These are phyloP conservation scores for Schrankia costaestrigalis DNA, from an alignment of 2,888 invertebrate genomes.

Conservation along the genomic window DNA sequence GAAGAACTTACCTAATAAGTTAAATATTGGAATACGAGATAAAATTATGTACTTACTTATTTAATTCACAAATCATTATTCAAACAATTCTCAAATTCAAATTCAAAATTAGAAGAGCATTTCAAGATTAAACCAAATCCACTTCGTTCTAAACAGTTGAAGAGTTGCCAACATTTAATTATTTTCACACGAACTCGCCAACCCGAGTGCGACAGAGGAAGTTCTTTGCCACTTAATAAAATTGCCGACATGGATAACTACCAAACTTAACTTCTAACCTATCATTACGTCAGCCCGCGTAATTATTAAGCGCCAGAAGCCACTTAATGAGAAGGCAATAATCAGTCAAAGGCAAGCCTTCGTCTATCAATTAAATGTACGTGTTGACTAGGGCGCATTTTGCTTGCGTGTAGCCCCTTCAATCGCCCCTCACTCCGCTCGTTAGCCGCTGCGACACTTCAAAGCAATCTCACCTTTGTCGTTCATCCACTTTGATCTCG, in stretches of 20 bases:
- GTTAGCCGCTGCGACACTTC: conserved; percentile 52
- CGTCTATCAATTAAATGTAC: conserved; percentile 47
- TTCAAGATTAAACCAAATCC: neutral
- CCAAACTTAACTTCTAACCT: no score
- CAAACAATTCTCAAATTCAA: no score
- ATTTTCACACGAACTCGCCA: conserved; percentile 1
- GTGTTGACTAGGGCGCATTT: conserved; percentile 45
- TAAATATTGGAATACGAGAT: no score
- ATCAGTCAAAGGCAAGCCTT: conserved; percentile 35
- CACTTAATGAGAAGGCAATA: conserved; percentile 24
- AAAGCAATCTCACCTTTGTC: conserved; percentile 65
- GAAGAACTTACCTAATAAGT: no score
- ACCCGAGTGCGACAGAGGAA: no score
- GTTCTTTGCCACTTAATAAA: no score
- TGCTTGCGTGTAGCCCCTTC: conserved; percentile 26
- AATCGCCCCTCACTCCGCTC: conserved; percentile 31
- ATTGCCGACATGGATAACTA: no score
- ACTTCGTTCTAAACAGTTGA: neutral
- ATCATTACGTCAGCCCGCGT: conserved; percentile 7
- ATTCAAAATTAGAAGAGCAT: neutral
- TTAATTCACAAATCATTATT: no score
- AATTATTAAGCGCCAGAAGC: conserved; percentile 8
- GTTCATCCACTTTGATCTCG: conserved; percentile 59
- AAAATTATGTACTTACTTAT: no score
- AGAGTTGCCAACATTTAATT: conserved; percentile 4